Evolutionary conservation across 2,888 invertebrate species (phyloP).

Genomic region (Notodonta dromedarius): DNA sequence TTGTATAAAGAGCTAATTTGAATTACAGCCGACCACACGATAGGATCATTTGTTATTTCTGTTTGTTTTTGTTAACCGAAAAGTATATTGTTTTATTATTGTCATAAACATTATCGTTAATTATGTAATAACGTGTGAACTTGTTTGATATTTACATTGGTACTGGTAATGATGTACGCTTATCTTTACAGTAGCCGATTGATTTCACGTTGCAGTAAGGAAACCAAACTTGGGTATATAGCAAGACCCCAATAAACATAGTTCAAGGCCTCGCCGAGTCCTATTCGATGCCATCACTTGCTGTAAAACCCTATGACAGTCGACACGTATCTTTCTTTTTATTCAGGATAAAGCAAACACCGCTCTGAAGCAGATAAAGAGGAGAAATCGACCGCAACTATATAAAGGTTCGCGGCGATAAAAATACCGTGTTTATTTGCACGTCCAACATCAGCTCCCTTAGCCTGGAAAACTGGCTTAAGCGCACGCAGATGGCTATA

Average conservation of each 20-base stretch:
- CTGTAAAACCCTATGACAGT: constrained; percentile 60
- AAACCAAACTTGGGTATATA: not conserved
- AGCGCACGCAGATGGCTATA: constrained; percentile 37
- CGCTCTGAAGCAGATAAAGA: constrained; percentile 78
- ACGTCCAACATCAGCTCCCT: constrained; percentile 79
- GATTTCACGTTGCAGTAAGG: constrained; percentile 23
- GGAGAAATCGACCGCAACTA: constrained; percentile 83
- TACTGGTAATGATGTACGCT: constrained; percentile 30
- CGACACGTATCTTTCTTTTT: constrained; percentile 71
- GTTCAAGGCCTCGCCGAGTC: constrained; percentile 14
- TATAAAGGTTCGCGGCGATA: constrained; percentile 83
- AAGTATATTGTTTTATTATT: constrained; percentile 34
- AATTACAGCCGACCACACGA: constrained; percentile 54
- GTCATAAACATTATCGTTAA: constrained; percentile 36
- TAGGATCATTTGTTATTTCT: constrained; percentile 44
- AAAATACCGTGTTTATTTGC: constrained; percentile 84
- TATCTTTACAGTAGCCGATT: constrained; percentile 36
- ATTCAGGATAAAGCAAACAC: constrained; percentile 81
- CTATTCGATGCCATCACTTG: constrained; percentile 53
- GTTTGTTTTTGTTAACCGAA: constrained; percentile 35
- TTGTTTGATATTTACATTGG: constrained; percentile 39
- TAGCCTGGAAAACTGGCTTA: constrained; percentile 62
- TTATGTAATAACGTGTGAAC: constrained; percentile 42
- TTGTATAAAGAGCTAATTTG: constrained; percentile 62
- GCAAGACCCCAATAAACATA: not conserved